Base-by-base conservation (phyloP, 1,140 invertebrate genomes). In the Lanistes nyassanus region DNA sequence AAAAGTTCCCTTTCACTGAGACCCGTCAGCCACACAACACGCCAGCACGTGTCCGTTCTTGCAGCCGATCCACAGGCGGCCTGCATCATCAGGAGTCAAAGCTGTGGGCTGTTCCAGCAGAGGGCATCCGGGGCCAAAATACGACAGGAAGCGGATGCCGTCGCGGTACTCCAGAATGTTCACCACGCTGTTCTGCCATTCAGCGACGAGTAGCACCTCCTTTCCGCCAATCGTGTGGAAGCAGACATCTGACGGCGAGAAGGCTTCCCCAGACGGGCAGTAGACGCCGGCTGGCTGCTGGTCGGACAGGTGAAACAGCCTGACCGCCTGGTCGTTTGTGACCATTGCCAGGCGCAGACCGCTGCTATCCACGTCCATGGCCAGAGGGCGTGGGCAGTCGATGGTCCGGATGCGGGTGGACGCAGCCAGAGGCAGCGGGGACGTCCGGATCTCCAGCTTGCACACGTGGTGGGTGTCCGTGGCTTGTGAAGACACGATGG, bases 131-230 rank as follows among this genome's bases (percentile, higher is more conserved):
- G 67, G 29, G 0, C 67, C 42, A 29, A 53, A 51, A 47, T 55
- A 69, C 16, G 42, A n/a, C 3, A 26, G 21, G 67, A 69, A 69
- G 0, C 51, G 67, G 26, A 69, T 23, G 11, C 29, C 29, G 42
- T 55, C 31, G 1, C n/a, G 7, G 4, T 7, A 55, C 42, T 29
- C 31, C n/a, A 69, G 42, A 39, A 69, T 26, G 67, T 69, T 42
- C 23, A 69, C 29, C n/a, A 47, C 42, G 51, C 51, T 69, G 67
- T 69, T 69, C 42, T 31, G 29, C 67, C 67, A 69, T 11, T 69
- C 67, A 55, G 67, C 67, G 47, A 69, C 67, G 37, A 69, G 67
- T 9, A 69, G 67, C 23, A 53, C 26, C 47, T 69, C 67, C 51
- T 11, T 34, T n/a, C 67, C 67, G 42, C 53, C 47, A 23, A 69